These are phyloP conservation scores for Meliscaeva auricollis DNA, from an alignment of 2,888 invertebrate genomes.

Conservation along the genomic window DNA sequence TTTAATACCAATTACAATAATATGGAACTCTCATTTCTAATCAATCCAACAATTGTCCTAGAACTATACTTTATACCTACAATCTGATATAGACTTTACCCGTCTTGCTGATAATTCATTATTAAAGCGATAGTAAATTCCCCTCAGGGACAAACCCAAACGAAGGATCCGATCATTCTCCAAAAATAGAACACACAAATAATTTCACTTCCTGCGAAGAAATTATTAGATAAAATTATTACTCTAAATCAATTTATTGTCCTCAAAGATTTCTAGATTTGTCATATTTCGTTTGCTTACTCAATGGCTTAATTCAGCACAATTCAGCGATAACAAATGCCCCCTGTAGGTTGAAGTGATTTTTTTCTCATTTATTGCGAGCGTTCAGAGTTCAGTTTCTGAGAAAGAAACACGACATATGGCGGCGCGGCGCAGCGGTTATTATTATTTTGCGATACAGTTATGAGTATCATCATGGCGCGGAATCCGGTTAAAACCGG, in stretches of 20 bases:
- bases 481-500: constrained; percentile 46
- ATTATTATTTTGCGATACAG: constrained; percentile 69
- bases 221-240: neutral
- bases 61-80: no score
- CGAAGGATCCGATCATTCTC: neutral
- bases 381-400: constrained; percentile 64
- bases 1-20: neutral
- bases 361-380: constrained; percentile 49
- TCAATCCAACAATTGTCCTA: constrained; percentile 4
- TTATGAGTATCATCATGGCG: constrained; percentile 65
- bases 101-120: constrained; percentile 25
- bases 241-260: no score
- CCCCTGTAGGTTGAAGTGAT: constrained; percentile 74
- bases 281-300: constrained; percentile 26
- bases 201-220: constrained; percentile 3
- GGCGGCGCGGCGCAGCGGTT: constrained; percentile 61
- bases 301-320: constrained; percentile 47
- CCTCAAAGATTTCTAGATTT: constrained; percentile 16
- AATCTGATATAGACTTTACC: constrained; percentile 37
- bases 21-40: neutral
- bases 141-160: neutral
- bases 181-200: constrained; percentile 16
- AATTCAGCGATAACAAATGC: constrained; percentile 65
- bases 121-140: neutral
- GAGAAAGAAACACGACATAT: constrained; percentile 63